Conservation (phyloP, 2,888 invertebrate species). For the Nephrotoma guestfalica region DNA sequence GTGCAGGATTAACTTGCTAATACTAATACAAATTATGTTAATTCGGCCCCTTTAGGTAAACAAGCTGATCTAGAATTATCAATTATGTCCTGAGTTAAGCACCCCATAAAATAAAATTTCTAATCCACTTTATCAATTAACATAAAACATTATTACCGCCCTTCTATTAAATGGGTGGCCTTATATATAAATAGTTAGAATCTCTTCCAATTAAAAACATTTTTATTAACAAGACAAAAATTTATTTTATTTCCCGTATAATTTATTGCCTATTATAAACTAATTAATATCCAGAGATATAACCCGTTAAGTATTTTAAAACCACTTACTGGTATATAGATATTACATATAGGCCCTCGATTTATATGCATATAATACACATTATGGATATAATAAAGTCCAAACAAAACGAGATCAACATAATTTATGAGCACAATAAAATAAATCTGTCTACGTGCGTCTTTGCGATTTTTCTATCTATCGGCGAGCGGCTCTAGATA, state of each 20-base stretch:
- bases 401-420: not conserved
- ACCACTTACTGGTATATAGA: not conserved
- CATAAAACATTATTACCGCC: too few species aligned
- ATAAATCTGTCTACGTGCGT: not conserved
- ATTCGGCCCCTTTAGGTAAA: too few species aligned
- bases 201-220: not conserved
- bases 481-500: not conserved
- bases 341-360: not conserved
- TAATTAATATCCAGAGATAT: not conserved
- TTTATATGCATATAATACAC: not conserved
- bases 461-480: not conserved
- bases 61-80: too few species aligned
- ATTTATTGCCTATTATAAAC: not conserved
- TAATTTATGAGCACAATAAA: not conserved
- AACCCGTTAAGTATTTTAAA: not conserved
- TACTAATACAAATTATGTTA: too few species aligned
- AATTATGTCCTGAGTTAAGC: too few species aligned
- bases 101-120: too few species aligned
- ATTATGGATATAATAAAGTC: not conserved
- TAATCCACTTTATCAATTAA: too few species aligned
- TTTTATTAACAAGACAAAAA: not conserved
- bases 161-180: not conserved
- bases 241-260: not conserved
- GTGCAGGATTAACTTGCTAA: too few species aligned
- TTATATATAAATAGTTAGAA: not conserved